These are phyloP conservation scores for Hydrotaea cyrtoneurina DNA, from an alignment of 2,888 invertebrate genomes.

Conservation along the genomic window DNA sequence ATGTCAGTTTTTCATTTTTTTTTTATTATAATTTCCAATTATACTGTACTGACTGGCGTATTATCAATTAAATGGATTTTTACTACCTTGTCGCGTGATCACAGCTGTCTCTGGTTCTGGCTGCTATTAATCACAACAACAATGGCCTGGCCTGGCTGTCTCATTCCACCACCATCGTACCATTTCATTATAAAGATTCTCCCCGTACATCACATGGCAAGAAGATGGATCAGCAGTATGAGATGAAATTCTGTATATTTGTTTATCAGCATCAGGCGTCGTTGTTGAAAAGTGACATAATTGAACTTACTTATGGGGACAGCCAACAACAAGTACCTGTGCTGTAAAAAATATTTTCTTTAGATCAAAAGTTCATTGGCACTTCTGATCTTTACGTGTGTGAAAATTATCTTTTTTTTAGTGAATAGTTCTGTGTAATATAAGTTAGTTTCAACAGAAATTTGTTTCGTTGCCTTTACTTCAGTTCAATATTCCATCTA, in stretches of 20 bases:
- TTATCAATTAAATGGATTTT: conserved; percentile 27
- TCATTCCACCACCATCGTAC: conserved; percentile 28
- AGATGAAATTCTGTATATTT: background rate
- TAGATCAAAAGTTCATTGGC: conserved; percentile 53
- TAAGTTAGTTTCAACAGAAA: background rate
- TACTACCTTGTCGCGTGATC: conserved; percentile 62
- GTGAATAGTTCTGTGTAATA: background rate
- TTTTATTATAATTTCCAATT: background rate
- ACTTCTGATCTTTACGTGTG: background rate
- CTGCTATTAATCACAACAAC: conserved; percentile 28
- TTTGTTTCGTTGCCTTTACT: too few species aligned
- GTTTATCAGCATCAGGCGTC: background rate
- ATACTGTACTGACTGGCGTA: background rate
- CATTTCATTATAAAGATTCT: background rate
- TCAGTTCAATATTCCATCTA: too few species aligned
- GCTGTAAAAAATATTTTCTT: background rate
- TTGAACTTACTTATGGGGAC: background rate
- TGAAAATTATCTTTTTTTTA: background rate
- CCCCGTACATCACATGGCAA: background rate
- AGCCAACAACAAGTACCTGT: background rate
- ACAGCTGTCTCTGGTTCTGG: background rate
- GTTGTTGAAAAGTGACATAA: background rate
- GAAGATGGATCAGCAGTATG: background rate
- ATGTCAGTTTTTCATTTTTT: background rate
- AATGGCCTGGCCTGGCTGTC: background rate